Evolutionary conservation across 2,888 invertebrate genomes (phyloP), one percentile per base, ranked within the genome.

Genomic region (Phania funesta): DNA sequence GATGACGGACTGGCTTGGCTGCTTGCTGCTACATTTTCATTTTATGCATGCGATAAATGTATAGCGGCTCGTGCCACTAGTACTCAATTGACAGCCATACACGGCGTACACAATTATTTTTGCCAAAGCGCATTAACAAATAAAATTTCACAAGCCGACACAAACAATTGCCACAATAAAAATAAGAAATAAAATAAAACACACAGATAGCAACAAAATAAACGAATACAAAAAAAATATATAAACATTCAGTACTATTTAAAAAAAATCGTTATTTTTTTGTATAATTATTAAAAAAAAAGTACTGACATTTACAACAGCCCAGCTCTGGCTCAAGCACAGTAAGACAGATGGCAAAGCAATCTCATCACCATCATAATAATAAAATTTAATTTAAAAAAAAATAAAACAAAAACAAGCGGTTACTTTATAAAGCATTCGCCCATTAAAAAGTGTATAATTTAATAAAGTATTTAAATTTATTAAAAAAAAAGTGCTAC

Each of bases 51-150:
- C 78, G 82, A 82, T 82, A 75, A 82, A 82, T 82, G 80, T 80
- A 83, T 80, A 86, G 84, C 86, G 89, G 89, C 88, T 89, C 89
- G 89, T 89, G 89, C 89, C 85, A 83, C 77, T 88, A 89, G 89
- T 89, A 89, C 87, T 89, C 88, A 89, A 88, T 87, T 88, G 89
- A 89, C 89, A 89, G 89, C 89, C 89, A 89, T 87, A 84, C 78
- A 84, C 88, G 87, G 86, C 86, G 85, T 86, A 89, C 87, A 84
- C 84, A 75, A 80, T 78, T 83, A 81, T 64, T 71, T 46, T 67
- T 78, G 80, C 83, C 78, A 81, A 75, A 78, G 78, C 78, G 83
- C 80, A 67, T 60, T 52, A 46, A 68, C 52, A 70, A 32, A 74
- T 46, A 56, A 35, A 62, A 68, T 5, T 54, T 22, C 38, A 41